Evolutionary conservation across 2,888 invertebrate species (phyloP).

Genomic region (Drosophila sordidapex): DNA sequence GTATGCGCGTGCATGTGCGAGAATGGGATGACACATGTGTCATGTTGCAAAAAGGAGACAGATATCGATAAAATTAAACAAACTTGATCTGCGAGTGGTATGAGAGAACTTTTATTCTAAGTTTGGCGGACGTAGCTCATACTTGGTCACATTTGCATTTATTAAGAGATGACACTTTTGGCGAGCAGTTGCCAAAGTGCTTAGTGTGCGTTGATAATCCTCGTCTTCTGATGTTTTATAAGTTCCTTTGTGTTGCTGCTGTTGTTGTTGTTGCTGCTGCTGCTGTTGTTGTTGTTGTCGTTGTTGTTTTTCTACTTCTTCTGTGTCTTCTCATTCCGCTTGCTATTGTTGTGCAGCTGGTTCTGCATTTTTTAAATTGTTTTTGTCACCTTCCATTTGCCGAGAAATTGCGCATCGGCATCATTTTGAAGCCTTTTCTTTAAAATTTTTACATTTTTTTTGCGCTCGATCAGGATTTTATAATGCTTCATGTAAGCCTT

Average conservation of each 20-base stretch:
- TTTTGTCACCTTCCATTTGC: too few species aligned
- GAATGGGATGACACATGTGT: too few species aligned
- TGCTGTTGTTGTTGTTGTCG: neutral
- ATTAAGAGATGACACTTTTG: constrained; percentile 54
- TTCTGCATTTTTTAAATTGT: neutral
- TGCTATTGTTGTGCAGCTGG: neutral
- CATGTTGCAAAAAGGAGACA: too few species aligned
- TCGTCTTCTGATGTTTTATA: neutral
- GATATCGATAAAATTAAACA: too few species aligned
- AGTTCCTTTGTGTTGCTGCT: neutral
- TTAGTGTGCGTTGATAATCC: neutral
- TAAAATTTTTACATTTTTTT: too few species aligned
- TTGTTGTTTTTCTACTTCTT: neutral
- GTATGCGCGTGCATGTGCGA: too few species aligned
- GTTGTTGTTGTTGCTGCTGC: neutral
- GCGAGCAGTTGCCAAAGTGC: constrained; percentile 7
- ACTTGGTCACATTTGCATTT: constrained; percentile 78
- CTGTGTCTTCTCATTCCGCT: neutral
- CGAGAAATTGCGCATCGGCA: too few species aligned
- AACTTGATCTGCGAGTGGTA: too few species aligned
- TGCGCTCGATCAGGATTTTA: too few species aligned
- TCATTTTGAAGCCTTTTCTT: too few species aligned
- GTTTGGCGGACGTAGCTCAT: constrained; percentile 44
- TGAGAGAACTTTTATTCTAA: too few species aligned
- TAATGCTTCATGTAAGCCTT: fast-evolving